Conservation (phyloP, 2,113 vertebrate species). For the Mesembrinibis cayennensis region DNA sequence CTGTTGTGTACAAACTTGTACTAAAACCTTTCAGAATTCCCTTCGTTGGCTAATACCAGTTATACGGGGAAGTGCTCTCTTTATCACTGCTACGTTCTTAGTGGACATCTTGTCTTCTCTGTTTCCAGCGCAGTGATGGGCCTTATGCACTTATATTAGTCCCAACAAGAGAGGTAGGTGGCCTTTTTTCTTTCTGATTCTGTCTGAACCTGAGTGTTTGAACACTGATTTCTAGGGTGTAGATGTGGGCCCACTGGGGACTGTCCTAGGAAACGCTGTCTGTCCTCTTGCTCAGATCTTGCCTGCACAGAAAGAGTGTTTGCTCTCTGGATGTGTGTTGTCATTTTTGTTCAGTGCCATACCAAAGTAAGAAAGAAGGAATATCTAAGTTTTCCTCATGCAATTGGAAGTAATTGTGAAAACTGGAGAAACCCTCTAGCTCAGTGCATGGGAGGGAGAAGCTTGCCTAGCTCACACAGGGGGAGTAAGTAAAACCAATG, state of each 20-base stretch:
- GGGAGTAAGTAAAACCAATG: background rate
- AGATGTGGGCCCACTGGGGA: background rate
- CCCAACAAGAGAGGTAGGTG: constrained; percentile 93
- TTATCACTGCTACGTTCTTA: background rate
- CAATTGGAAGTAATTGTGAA: background rate
- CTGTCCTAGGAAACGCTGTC: rapidly evolving
- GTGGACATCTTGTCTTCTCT: background rate
- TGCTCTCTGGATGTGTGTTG: background rate
- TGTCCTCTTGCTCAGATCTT: background rate
- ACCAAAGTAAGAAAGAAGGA: background rate
- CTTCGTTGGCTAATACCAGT: background rate
- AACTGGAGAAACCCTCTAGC: background rate
- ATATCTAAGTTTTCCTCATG: background rate
- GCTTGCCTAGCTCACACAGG: background rate
- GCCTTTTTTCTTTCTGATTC: background rate
- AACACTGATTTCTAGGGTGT: background rate
- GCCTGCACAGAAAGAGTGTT: background rate
- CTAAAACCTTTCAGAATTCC: background rate
- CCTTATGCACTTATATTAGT: constrained; percentile 90
- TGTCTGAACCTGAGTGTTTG: background rate
- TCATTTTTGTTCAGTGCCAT: background rate
- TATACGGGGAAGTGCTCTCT: background rate
- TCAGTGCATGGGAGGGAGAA: background rate
- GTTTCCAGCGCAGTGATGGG: constrained; percentile 83
- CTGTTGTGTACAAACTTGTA: background rate